These are phyloP conservation scores for Lagopus muta DNA, from an alignment of 2,113 vertebrate genomes.

Conservation along the genomic window DNA sequence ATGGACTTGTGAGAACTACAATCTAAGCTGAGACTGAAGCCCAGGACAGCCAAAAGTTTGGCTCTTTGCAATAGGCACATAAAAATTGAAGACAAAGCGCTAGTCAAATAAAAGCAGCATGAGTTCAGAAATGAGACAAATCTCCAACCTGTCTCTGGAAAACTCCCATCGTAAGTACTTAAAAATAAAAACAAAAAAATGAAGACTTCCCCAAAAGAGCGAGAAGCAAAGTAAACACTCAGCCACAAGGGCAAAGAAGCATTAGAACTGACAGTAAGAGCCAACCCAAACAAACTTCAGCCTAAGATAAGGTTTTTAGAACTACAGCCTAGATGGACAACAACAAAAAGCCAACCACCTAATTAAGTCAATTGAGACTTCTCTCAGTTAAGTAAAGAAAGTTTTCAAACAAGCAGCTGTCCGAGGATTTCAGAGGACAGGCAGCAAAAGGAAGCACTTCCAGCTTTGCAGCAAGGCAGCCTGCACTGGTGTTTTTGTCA, in stretches of 20 bases:
- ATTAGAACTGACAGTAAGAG: not conserved
- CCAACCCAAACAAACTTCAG: not conserved
- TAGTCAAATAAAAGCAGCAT: not conserved
- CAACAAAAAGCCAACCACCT: not conserved
- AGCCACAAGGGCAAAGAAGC: not conserved
- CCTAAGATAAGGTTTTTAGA: not conserved
- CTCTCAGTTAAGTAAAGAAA: not conserved
- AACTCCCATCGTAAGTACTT: not conserved
- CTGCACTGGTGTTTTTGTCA: not conserved
- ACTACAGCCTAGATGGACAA: not conserved
- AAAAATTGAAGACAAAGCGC: not conserved
- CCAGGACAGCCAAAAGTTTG: not conserved
- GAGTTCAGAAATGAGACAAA: not conserved
- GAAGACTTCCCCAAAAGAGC: not conserved
- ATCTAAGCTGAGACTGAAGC: not conserved
- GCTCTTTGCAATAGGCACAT: not conserved
- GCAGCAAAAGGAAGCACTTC: not conserved
- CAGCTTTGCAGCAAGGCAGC: not conserved
- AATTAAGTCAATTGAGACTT: not conserved
- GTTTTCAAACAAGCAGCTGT: not conserved
- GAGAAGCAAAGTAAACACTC: not conserved
- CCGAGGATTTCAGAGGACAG: not conserved
- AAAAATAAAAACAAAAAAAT: not conserved
- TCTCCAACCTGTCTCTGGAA: not conserved
- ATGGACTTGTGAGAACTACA: not conserved